Evolutionary conservation across 2,113 vertebrate genomes (phyloP).

Genomic region (Chrysemys picta): DNA sequence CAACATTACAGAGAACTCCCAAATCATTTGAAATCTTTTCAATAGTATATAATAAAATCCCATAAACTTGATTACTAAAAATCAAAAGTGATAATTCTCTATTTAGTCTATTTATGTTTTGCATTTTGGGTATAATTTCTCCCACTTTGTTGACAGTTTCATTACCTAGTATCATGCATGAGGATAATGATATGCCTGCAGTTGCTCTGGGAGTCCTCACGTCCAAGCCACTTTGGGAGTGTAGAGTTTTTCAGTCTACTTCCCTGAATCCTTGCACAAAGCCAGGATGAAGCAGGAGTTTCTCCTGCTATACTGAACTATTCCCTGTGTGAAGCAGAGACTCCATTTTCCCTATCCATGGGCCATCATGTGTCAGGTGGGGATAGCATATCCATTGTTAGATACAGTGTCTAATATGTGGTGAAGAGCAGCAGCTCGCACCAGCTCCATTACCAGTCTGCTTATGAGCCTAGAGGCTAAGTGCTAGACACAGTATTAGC

Average conservation of each 20-base stretch:
- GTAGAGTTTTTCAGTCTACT: neutral
- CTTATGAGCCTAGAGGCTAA: neutral
- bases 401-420: neutral
- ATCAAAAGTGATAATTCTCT: too few relatives aligned
- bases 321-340: neutral
- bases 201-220: too few relatives aligned
- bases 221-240: too few relatives aligned
- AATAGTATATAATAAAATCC: too few relatives aligned
- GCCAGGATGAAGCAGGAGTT: neutral
- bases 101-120: too few relatives aligned
- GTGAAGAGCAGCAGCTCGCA: neutral
- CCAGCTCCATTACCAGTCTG: neutral
- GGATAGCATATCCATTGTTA: neutral
- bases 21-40: too few relatives aligned
- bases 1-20: too few relatives aligned
- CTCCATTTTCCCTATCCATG: neutral
- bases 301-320: neutral
- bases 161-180: too few relatives aligned
- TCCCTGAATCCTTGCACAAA: neutral
- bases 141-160: too few relatives aligned
- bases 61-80: too few relatives aligned
- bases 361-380: neutral
- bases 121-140: too few relatives aligned
- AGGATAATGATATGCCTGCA: too few relatives aligned
- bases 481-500: neutral